Evolutionary conservation across 1,140 invertebrate genomes (phyloP).

Genomic region (Phocides pigmalion): DNA sequence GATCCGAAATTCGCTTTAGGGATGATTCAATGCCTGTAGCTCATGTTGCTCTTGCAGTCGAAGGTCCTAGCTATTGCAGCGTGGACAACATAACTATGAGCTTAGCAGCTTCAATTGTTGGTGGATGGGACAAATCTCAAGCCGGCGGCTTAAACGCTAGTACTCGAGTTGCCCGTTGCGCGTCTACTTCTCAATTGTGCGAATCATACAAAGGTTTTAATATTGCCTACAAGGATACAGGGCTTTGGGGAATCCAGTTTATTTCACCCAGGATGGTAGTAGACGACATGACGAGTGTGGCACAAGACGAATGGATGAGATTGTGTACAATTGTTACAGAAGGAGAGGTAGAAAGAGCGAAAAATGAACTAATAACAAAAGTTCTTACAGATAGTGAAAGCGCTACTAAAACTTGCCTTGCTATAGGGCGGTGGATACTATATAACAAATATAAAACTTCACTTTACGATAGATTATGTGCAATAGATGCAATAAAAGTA

Average conservation of each 20-base stretch:
- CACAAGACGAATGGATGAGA: constrained; percentile 72
- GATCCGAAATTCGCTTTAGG: constrained; percentile 85
- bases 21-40: constrained; percentile 88
- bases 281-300: constrained; percentile 60
- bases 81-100: constrained; percentile 50
- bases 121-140: constrained; percentile 66
- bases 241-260: constrained; percentile 78
- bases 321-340: constrained; percentile 64
- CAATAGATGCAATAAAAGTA: constrained; percentile 87
- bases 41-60: constrained; percentile 90
- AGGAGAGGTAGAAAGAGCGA: constrained; percentile 68
- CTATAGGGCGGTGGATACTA: constrained; percentile 91
- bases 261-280: constrained; percentile 51
- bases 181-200: constrained; percentile 51
- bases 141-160: constrained; percentile 57
- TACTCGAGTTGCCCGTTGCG: constrained; percentile 52
- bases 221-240: constrained; percentile 66
- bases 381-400: constrained; percentile 89
- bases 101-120: constrained; percentile 51
- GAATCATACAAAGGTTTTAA: constrained; percentile 74
- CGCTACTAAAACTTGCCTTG: constrained; percentile 90
- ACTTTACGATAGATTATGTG: constrained; percentile 87
- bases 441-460: constrained; percentile 89
- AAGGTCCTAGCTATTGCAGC: constrained; percentile 78
- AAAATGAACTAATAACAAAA: constrained; percentile 64